Conservation (phyloP, 2,888 invertebrate species). For the Crematogaster levior region DNA sequence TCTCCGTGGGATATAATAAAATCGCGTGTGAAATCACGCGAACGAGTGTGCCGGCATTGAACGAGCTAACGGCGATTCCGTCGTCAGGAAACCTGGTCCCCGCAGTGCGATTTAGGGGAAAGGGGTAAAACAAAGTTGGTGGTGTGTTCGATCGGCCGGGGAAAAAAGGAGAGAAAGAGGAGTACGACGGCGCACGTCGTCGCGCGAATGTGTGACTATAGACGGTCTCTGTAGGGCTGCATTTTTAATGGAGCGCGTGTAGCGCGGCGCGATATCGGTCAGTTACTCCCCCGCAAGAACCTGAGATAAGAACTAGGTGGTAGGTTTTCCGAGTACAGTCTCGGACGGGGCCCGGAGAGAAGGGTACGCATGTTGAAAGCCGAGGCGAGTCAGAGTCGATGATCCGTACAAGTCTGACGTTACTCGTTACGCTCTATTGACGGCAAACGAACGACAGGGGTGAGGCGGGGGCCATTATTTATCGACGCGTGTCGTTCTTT, state of each 20-base stretch:
- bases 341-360: not conserved
- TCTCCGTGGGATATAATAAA: not conserved
- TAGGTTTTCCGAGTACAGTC: not conserved
- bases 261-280: constrained; percentile 65
- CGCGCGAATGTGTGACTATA: constrained; percentile 53
- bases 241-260: constrained; percentile 69
- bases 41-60: not conserved
- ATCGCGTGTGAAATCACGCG: not conserved
- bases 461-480: constrained; percentile 39
- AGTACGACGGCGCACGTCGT: not conserved
- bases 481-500: constrained; percentile 63
- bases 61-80: not conserved
- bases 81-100: not conserved
- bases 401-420: constrained; percentile 50
- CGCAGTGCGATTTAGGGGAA: not conserved
- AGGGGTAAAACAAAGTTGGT: not conserved
- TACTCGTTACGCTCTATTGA: constrained; percentile 47
- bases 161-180: not conserved
- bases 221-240: constrained; percentile 54
- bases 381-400: constrained; percentile 44
- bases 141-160: constrained; percentile 56
- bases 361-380: not conserved
- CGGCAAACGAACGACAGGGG: constrained; percentile 23
- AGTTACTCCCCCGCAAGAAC: constrained; percentile 58
- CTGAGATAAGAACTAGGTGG: constrained; percentile 50